Percentiles rank a stretch among this genome's conserved stretches.
These are phyloP conservation scores for Malurus leucopterus DNA, from an alignment of 2,797 vertebrate species.

Conservation along the genomic window DNA sequence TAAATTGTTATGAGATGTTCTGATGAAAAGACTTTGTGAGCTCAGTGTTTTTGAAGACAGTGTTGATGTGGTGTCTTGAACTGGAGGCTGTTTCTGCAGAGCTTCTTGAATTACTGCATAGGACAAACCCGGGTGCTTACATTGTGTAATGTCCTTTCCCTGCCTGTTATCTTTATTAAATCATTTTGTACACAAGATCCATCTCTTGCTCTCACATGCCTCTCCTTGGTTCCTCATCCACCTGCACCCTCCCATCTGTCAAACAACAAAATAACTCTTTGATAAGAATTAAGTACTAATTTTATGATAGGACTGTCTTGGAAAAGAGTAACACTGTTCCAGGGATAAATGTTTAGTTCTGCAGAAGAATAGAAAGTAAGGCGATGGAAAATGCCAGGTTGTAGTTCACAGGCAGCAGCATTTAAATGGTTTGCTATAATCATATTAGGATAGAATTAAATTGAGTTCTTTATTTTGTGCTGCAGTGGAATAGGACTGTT, in stretches of 20 bases:
- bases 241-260: neutral
- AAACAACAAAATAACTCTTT: neutral
- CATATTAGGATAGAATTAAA: conserved; percentile 60
- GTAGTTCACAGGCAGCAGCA: conserved; percentile 46
- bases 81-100: neutral
- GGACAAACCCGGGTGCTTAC: conserved; percentile 8
- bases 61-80: neutral
- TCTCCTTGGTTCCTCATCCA: conserved; percentile 16
- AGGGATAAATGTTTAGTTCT: neutral
- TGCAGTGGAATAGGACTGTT: conserved; percentile 24
- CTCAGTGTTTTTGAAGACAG: neutral
- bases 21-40: neutral
- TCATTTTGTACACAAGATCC: neutral
- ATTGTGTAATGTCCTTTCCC: neutral
- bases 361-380: conserved; percentile 27
- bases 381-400: conserved; percentile 56
- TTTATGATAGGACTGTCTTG: neutral
- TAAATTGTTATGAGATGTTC: neutral
- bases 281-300: neutral
- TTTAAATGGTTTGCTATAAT: conserved; percentile 67
- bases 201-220: neutral
- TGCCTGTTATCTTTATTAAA: neutral
- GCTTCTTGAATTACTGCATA: conserved; percentile 25
- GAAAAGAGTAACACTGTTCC: neutral
- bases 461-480: conserved; percentile 47